A percentile compares a stretch with the other conserved stretches of the same genome.
Conservation (phyloP, 37 sponge, comb jelly and placozoan species). For the Oopsacas minuta region DNA sequence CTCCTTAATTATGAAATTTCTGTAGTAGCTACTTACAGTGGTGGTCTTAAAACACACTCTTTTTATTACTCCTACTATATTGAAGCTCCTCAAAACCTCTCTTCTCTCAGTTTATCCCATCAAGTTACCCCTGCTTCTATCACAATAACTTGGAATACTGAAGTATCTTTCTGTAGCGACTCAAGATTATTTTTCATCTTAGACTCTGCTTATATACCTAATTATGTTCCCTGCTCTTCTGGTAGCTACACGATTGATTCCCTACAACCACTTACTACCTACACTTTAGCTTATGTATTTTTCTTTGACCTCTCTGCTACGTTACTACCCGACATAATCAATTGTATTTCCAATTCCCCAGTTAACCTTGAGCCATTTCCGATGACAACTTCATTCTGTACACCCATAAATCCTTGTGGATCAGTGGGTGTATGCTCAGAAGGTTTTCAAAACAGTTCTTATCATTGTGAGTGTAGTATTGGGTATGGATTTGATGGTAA, state of each 20-base stretch:
- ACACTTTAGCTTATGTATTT: neutral
- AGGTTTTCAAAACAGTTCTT: constrained; percentile 5
- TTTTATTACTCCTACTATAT: neutral
- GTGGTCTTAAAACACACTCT: neutral
- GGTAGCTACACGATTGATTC: neutral
- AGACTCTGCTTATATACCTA: neutral
- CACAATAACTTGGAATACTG: neutral
- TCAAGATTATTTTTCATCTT: neutral
- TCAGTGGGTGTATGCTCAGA: neutral
- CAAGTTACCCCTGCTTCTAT: neutral
- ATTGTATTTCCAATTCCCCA: neutral
- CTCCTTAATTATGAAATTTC: neutral
- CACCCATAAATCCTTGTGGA: neutral
- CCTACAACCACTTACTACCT: neutral
- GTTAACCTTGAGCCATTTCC: neutral
- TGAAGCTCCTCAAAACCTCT: neutral
- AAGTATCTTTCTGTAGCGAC: neutral
- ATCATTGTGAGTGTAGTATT: neutral
- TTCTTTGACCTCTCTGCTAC: neutral
- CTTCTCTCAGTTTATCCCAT: neutral
- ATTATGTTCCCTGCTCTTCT: neutral
- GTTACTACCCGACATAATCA: neutral
- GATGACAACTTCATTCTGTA: neutral
- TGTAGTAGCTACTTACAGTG: neutral
- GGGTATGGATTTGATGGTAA: neutral